These are phyloP conservation scores for Papilio elwesi DNA, from an alignment of 2,888 invertebrate species.

Conservation along the genomic window DNA sequence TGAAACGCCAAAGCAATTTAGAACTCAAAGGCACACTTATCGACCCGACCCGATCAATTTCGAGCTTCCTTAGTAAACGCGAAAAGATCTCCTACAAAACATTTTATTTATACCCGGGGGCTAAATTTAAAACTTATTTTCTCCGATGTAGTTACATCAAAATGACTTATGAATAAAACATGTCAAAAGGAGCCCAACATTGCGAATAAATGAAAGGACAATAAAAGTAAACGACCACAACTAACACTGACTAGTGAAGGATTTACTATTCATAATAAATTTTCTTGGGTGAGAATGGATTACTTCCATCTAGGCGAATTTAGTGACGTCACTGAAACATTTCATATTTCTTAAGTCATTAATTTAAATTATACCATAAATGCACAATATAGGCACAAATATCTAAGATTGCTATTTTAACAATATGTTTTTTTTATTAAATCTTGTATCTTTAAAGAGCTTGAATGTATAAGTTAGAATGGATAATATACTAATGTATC, in stretches of 20 bases:
- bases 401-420: too few relatives aligned
- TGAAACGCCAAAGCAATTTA: conserved; percentile 34
- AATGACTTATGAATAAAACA: conserved; percentile 19
- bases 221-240: conserved; percentile 21
- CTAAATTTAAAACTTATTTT: conserved; percentile 4
- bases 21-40: conserved; percentile 27
- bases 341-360: too few relatives aligned
- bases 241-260: too few relatives aligned
- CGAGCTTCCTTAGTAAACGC: conserved; percentile 13
- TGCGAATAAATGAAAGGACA: conserved; percentile 14
- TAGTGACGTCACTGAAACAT: too few relatives aligned
- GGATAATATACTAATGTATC: neutral
- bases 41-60: conserved; percentile 22
- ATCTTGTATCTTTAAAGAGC: too few relatives aligned
- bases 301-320: too few relatives aligned
- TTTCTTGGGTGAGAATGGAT: too few relatives aligned
- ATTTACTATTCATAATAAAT: too few relatives aligned
- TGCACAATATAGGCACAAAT: too few relatives aligned
- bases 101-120: neutral
- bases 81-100: conserved; percentile 7
- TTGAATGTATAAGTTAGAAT: too few relatives aligned
- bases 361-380: too few relatives aligned
- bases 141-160: neutral
- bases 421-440: too few relatives aligned
- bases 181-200: conserved; percentile 7